Base-by-base conservation (phyloP, 1,140 invertebrate genomes). In the Dysdera silvatica region DNA sequence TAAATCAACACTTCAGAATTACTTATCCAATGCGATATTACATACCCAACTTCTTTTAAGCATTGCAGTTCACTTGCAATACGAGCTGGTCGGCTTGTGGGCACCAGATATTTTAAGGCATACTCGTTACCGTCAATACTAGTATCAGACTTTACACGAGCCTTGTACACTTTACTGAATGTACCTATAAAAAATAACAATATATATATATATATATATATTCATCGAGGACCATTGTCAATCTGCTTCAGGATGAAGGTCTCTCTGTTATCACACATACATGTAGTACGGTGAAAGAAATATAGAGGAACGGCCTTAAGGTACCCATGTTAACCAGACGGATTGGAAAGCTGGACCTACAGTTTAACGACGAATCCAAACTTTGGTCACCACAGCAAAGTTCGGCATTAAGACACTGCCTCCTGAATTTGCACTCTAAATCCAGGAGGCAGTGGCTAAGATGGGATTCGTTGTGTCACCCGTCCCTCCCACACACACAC, bases 61-160 rank as follows among this genome's bases (percentile, higher is more conserved):
- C 68, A 72, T 29, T 66, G 47, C 5, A 72, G 31, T 53, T 72
- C 71, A 47, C 45, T 61, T n/a, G 68, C 69, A 49, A 72, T 69
- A 28, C 71, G 37, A 43, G 41, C 33, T 28, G 71, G 71, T 48
- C 67, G 64, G 32, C 69, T 67, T 12, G 69, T 71, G 18, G 71
- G 71, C 37, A 70, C 61, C 8, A 72, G 47, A 57, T 69, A 72
- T 57, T 72, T 72, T 6, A 72, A 52, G 18, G 71, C 71, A 60
- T 58, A 72, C 35, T 66, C 59, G 35, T 57, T 51, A 12, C 60
- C 52, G 47, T 29, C 32, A 18, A 28, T 14, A 20, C 28, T 43
- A 6, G 18, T 43, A 20, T 41, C 45, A n/a, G 49, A 7, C 51
- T 61, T 68, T 23, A 65, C 51, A 51, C 29, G 7, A 14, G 70